Evolutionary conservation across 2,113 vertebrate species (phyloP).

Genomic region (Aphyosemion australe): DNA sequence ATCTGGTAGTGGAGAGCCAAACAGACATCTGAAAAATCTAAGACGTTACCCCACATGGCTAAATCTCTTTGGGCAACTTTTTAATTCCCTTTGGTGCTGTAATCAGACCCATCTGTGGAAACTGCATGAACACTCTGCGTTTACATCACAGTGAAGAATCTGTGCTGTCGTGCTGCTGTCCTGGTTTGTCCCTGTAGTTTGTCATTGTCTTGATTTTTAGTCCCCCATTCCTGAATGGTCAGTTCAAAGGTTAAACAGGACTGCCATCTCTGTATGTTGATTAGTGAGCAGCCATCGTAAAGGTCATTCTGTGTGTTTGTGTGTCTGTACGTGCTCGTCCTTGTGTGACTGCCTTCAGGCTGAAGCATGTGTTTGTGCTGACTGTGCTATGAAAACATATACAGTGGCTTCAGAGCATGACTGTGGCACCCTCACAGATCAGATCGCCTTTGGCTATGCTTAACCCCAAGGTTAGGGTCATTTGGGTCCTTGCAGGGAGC

Average conservation of each 20-base stretch:
- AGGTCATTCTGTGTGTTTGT: constrained; percentile 72
- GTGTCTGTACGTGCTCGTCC: constrained; percentile 62
- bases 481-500: constrained; percentile 51
- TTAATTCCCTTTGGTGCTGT: constrained; percentile 45
- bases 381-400: constrained; percentile 50
- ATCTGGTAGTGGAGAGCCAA: background rate
- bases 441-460: constrained; percentile 71
- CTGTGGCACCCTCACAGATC: constrained; percentile 64
- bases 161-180: constrained; percentile 50
- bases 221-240: constrained; percentile 46
- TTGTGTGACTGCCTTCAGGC: constrained; percentile 68
- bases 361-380: constrained; percentile 68
- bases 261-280: constrained; percentile 70
- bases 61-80: constrained; percentile 25
- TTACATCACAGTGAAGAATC: constrained; percentile 35
- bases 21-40: constrained; percentile 39
- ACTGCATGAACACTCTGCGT: constrained; percentile 51
- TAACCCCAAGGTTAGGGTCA: constrained; percentile 70
- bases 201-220: constrained; percentile 51
- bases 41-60: constrained; percentile 32
- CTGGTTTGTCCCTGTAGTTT: constrained; percentile 55
- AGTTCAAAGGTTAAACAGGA: constrained; percentile 74
- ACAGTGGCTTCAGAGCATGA: constrained; percentile 57
- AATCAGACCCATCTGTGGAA: constrained; percentile 36
- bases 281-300: constrained; percentile 68